Percentiles rank a stretch among this genome's conserved stretches.
Evolutionary conservation across 2,113 vertebrate genomes (phyloP).

Genomic region (Silurus meridionalis): DNA sequence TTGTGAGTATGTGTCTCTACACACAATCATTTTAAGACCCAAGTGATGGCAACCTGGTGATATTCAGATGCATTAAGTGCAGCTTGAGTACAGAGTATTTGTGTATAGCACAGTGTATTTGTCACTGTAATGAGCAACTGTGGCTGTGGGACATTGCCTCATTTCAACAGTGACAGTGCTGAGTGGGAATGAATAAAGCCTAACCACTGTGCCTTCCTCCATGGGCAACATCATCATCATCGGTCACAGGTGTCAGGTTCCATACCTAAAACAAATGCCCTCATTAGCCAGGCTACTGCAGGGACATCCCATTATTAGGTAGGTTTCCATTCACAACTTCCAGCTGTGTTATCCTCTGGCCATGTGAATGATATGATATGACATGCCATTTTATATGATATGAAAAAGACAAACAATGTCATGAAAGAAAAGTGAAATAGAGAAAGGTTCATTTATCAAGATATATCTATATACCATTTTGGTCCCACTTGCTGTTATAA

Average conservation of each 20-base stretch:
- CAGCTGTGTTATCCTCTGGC: neutral
- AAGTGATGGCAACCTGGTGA: neutral
- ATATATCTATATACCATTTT: too few species aligned
- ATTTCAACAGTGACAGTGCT: constrained; percentile 37
- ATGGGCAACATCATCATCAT: constrained; percentile 28
- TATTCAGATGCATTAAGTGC: constrained; percentile 13
- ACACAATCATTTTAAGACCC: neutral
- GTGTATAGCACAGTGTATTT: constrained; percentile 27
- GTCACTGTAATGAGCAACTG: constrained; percentile 35
- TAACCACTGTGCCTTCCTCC: neutral
- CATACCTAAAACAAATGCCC: constrained; percentile 12
- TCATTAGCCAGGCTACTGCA: constrained; percentile 26
- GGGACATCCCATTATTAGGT: constrained; percentile 2
- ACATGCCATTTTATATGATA: neutral
- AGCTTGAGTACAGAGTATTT: constrained; percentile 22
- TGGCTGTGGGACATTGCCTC: constrained; percentile 26
- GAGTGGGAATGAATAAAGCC: constrained; percentile 28
- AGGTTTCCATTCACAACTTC: neutral
- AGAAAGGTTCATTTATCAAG: neutral
- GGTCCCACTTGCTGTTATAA: too few species aligned
- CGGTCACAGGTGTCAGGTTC: constrained; percentile 18
- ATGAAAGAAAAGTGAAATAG: neutral
- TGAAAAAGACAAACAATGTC: neutral
- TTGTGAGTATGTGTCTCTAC: neutral
- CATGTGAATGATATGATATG: too few species aligned